Conservation (phyloP, 2,113 vertebrate species). For the Oreotrochilus melanogaster region DNA sequence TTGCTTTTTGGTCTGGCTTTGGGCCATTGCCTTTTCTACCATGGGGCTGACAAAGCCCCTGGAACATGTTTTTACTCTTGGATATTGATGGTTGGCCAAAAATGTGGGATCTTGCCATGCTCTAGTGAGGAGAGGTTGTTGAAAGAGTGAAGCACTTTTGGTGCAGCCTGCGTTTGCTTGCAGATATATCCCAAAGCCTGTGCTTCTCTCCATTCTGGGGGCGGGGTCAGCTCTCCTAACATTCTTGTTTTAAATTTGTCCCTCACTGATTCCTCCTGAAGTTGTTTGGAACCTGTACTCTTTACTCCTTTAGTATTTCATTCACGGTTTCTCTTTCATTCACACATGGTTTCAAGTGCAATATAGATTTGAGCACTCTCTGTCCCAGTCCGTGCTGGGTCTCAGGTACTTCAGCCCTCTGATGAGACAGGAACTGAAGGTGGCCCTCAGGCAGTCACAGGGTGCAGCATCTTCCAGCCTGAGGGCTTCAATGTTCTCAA, state of each 20-base stretch:
- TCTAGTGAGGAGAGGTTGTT: neutral
- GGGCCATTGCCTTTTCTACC: neutral
- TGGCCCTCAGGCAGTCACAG: neutral
- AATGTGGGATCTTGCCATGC: neutral
- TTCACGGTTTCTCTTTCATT: accelerated
- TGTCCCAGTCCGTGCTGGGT: neutral
- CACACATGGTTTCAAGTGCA: neutral
- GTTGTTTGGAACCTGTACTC: neutral
- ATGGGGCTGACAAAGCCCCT: neutral
- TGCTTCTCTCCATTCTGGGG: neutral
- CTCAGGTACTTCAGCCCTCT: neutral
- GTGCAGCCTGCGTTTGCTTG: neutral
- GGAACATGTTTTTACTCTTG: neutral
- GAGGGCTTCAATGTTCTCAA: neutral
- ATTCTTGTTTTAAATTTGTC: neutral
- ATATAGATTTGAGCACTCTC: neutral
- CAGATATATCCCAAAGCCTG: neutral
- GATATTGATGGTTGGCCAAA: neutral
- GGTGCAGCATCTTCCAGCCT: neutral
- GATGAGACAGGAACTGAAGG: neutral
- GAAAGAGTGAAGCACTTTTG: neutral
- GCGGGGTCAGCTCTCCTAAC: neutral
- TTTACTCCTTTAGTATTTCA: neutral
- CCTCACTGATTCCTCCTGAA: neutral
- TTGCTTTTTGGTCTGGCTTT: accelerated